phyloP scores from a whole-genome alignment of 1,140 invertebrate species.

The Pomacea maculata region DNA sequence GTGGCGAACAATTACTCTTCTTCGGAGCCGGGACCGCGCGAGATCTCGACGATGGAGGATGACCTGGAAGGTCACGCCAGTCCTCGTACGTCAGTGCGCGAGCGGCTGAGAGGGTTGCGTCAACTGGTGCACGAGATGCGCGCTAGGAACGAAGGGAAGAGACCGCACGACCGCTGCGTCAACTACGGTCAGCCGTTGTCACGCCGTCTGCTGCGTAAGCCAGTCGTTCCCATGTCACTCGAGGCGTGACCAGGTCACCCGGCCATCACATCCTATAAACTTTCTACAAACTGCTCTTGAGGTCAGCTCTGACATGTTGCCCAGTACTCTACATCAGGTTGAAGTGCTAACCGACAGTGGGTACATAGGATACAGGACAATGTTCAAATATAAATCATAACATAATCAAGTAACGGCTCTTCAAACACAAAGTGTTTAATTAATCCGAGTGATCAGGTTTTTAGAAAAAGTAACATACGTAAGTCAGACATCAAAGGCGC shows the following conservation, averaged over 20 bases:
- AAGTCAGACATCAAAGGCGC: too few species aligned
- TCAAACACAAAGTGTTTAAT: too few species aligned
- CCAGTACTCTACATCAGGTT: too few species aligned
- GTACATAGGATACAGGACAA: too few species aligned
- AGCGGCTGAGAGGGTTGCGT: conserved; percentile 36
- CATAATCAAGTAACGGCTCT: too few species aligned
- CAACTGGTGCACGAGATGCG: conserved; percentile 42
- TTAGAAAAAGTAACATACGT: too few species aligned
- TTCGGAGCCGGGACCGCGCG: background rate
- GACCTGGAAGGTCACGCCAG: conserved; percentile 2
- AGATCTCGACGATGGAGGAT: conserved; percentile 12
- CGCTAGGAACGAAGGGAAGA: conserved; percentile 34
- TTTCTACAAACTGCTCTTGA: too few species aligned
- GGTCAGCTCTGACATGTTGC: too few species aligned
- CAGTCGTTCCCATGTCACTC: conserved; percentile 25
- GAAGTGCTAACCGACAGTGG: too few species aligned
- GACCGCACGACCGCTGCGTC: conserved; percentile 41
- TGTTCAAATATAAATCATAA: too few species aligned
- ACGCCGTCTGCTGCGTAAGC: conserved; percentile 36
- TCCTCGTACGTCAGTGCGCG: conserved; percentile 31
- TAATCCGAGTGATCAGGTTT: too few species aligned
- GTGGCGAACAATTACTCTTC: background rate
- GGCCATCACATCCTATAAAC: too few species aligned
- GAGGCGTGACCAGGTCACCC: background rate
- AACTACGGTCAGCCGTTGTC: conserved; percentile 44